phyloP scores from a whole-genome alignment of 30 jellyfish, hydroid and myxozoan genomes.

The Aurelia coerulea region DNA sequence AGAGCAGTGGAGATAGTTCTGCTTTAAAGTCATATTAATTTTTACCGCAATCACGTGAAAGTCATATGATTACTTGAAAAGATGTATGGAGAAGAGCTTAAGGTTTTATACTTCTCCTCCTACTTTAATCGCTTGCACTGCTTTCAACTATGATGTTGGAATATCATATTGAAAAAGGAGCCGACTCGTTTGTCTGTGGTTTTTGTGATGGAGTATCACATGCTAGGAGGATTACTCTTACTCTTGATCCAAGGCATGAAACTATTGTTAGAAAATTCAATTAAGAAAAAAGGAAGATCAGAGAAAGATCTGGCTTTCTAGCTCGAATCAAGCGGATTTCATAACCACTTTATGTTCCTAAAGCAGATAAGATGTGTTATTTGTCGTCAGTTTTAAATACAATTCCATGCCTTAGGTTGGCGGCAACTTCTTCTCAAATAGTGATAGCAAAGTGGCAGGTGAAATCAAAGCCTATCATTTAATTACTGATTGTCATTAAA shows the following conservation, averaged over 20 bases:
- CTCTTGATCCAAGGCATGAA: not conserved
- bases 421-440: constrained; percentile 57
- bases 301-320: constrained; percentile 8
- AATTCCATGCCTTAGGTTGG: constrained; percentile 18
- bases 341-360: too few species aligned
- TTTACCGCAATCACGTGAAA: too few species aligned
- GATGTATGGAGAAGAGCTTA: not conserved
- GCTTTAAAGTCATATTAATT: too few species aligned
- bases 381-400: constrained; percentile 17
- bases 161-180: not conserved
- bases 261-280: constrained; percentile 10
- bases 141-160: not conserved
- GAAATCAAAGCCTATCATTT: not conserved
- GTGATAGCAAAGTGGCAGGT: constrained; percentile 12
- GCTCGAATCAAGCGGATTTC: not conserved
- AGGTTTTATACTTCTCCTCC: constrained; percentile 2
- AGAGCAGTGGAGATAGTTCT: too few species aligned
- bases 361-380: constrained; percentile 42
- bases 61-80: too few species aligned
- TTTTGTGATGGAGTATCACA: constrained; percentile 19
- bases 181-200: constrained; percentile 38
- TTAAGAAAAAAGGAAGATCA: not conserved
- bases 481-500: constrained; percentile 6
- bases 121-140: not conserved
- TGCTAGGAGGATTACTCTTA: not conserved